Evolutionary conservation across 2,113 vertebrate species (phyloP).

Genomic region (Oncorhynchus tshawytscha): DNA sequence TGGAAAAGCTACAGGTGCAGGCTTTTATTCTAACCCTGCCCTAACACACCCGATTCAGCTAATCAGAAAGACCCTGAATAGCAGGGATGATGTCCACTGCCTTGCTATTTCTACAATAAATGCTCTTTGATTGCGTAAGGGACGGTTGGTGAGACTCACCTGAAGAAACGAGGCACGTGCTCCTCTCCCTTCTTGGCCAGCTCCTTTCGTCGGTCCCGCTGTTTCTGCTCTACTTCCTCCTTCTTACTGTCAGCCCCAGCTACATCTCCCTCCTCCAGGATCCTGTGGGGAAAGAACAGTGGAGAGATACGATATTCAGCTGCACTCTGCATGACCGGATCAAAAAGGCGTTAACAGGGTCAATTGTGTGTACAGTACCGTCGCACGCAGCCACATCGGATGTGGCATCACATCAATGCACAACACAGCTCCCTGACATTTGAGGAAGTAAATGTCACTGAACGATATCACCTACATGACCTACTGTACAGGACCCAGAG

Average conservation of each 20-base stretch:
- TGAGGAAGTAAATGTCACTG: no score
- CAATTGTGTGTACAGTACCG: no score
- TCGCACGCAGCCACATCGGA: no score
- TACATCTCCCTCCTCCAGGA: conserved; percentile 86
- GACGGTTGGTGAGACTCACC: conserved; percentile 58
- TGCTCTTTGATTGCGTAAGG: background rate
- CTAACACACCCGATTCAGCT: no score
- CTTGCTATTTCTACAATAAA: background rate
- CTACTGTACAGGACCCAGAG: background rate
- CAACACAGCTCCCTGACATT: no score
- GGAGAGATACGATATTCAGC: fast-evolving
- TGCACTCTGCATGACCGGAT: background rate
- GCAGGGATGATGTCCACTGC: no score
- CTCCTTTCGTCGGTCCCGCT: conserved; percentile 83
- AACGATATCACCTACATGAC: no score
- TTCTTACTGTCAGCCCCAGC: conserved; percentile 84
- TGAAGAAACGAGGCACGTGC: conserved; percentile 88
- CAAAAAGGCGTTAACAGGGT: no score
- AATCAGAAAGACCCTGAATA: no score
- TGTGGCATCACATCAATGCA: no score
- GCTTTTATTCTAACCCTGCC: no score
- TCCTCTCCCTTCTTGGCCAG: conserved; percentile 84
- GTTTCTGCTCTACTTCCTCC: conserved; percentile 86
- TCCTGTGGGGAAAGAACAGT: conserved; percentile 60
- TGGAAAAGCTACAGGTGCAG: no score